Conservation (phyloP, 2,113 vertebrate species). For the Ovis aries region ARS-UI_Ramb_v3.0 NC_056057.1:66666001-66666500, state of each 20-base stretch:
- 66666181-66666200: neutral
- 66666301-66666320: neutral
- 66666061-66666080: neutral
- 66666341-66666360: neutral
- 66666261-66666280: neutral
- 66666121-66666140: neutral
- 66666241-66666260: neutral
- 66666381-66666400: neutral
- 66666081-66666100: neutral
- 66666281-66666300: neutral
- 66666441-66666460: neutral
- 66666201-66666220: neutral
- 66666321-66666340: neutral
- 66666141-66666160: neutral
- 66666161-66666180: neutral
- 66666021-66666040: constrained; percentile 50
- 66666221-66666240: neutral
- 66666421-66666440: neutral
- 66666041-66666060: neutral
- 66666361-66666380: neutral
- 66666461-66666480: fast-evolving
- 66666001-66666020: constrained; percentile 46
- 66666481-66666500: neutral
- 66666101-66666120: neutral
- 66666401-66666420: neutral